Percentiles rank a stretch among this genome's conserved stretches.
phyloP scores from a whole-genome alignment of 2,888 invertebrate genomes.

The Parnassius apollo region DNA sequence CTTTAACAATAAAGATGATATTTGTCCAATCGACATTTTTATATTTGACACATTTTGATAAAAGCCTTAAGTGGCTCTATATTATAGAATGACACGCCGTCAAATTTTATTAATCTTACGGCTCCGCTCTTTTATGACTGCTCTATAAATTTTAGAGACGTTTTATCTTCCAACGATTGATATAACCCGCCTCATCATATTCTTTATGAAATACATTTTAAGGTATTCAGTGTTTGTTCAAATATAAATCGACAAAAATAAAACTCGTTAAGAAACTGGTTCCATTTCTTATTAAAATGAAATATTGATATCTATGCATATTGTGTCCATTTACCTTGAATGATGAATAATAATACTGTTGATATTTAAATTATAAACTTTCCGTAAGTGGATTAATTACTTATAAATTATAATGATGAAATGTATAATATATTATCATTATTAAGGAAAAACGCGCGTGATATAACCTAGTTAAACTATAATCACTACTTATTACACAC shows the following conservation, averaged over 20 bases:
- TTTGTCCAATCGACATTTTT: constrained; percentile 25
- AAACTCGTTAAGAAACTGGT: constrained; percentile 65
- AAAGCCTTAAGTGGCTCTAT: constrained; percentile 45
- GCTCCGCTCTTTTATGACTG: constrained; percentile 64
- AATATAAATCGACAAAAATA: constrained; percentile 51
- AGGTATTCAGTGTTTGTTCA: constrained; percentile 48
- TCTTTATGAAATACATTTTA: constrained; percentile 62
- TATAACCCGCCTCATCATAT: constrained; percentile 65
- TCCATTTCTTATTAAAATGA: constrained; percentile 63
- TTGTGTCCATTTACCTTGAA: constrained; percentile 71
- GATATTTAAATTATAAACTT: constrained; percentile 64
- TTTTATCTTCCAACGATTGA: constrained; percentile 69
- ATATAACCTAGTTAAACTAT: not conserved
- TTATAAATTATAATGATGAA: constrained; percentile 50
- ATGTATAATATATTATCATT: constrained; percentile 47
- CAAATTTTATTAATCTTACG: constrained; percentile 63
- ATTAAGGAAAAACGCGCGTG: not conserved
- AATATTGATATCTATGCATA: constrained; percentile 63
- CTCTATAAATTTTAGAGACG: constrained; percentile 68
- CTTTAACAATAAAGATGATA: constrained; percentile 31
- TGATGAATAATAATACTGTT: constrained; percentile 68
- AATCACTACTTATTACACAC: constrained; percentile 1
- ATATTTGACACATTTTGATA: constrained; percentile 40
- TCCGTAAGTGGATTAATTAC: constrained; percentile 67
- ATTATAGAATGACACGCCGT: constrained; percentile 64